Evolutionary conservation across 2,797 vertebrate genomes (phyloP).

Genomic region (Pitangus sulphuratus): DNA sequence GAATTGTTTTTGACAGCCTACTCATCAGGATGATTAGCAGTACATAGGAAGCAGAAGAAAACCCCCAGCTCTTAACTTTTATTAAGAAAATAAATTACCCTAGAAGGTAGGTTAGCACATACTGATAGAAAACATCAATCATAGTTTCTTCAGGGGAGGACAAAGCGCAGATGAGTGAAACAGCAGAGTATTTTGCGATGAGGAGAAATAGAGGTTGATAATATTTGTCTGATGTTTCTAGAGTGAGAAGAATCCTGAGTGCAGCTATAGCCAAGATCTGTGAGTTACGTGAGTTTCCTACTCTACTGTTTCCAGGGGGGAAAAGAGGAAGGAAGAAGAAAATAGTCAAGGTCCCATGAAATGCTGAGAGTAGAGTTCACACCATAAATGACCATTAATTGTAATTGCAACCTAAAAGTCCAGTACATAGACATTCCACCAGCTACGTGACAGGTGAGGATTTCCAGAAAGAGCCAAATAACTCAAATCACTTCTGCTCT

Average conservation of each 20-base stretch:
- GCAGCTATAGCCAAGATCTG: neutral
- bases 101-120: conserved; percentile 27
- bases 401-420: neutral
- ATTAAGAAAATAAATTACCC: conserved; percentile 67
- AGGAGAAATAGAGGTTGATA: neutral
- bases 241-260: neutral
- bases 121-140: conserved; percentile 65
- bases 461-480: neutral
- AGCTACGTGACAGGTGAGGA: neutral
- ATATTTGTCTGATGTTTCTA: neutral
- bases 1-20: conserved; percentile 27
- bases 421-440: neutral
- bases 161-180: neutral
- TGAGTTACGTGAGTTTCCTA: neutral
- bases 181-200: neutral
- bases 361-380: neutral
- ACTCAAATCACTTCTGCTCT: neutral
- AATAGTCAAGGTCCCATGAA: neutral
- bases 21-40: conserved; percentile 45
- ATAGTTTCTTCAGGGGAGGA: conserved; percentile 27
- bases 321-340: neutral
- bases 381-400: neutral
- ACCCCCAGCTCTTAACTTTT: conserved; percentile 55
- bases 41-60: neutral
- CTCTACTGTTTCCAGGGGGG: neutral